A percentile compares a stretch with the other conserved stretches of the same genome.
phyloP scores from a whole-genome alignment of 2,888 invertebrate genomes.

The Augiades crinisus region DNA sequence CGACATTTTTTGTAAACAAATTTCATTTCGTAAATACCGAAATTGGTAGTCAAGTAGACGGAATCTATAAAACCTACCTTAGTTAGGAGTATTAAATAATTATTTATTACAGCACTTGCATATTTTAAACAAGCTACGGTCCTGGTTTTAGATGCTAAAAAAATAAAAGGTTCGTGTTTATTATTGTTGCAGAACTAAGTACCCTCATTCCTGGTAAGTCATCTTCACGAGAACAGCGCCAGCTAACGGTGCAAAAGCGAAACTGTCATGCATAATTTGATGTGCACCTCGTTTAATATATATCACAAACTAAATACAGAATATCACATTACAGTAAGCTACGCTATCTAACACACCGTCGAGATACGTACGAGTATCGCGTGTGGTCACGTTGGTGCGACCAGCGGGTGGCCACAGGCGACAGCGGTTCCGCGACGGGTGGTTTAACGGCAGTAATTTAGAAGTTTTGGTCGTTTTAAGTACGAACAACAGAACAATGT shows the following conservation, averaged over 20 bases:
- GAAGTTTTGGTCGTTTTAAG: slow-evolving; percentile 4
- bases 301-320: slow-evolving; percentile 23
- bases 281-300: slow-evolving; percentile 11
- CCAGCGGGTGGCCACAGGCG: slow-evolving; percentile 9
- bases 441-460: slow-evolving; percentile 1
- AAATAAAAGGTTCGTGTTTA: too few relatives aligned
- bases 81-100: too few relatives aligned
- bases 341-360: slow-evolving; percentile 28
- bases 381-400: slow-evolving; percentile 7
- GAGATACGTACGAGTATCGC: slow-evolving; percentile 21
- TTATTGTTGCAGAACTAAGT: too few relatives aligned
- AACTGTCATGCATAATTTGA: slow-evolving; percentile 19
- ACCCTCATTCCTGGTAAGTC: too few relatives aligned
- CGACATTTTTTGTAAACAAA: too few relatives aligned
- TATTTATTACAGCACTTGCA: too few relatives aligned
- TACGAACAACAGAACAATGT: slow-evolving; percentile 7
- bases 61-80: too few relatives aligned
- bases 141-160: too few relatives aligned
- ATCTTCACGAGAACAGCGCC: too few relatives aligned
- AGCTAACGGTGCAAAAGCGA: neutral
- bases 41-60: too few relatives aligned
- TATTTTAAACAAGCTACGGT: too few relatives aligned
- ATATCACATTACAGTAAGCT: slow-evolving; percentile 30
- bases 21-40: too few relatives aligned
- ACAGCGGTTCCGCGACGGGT: slow-evolving; percentile 16